Evolutionary conservation across 2,797 vertebrate genomes (phyloP).

Genomic region (Tiaroga cobitis): DNA sequence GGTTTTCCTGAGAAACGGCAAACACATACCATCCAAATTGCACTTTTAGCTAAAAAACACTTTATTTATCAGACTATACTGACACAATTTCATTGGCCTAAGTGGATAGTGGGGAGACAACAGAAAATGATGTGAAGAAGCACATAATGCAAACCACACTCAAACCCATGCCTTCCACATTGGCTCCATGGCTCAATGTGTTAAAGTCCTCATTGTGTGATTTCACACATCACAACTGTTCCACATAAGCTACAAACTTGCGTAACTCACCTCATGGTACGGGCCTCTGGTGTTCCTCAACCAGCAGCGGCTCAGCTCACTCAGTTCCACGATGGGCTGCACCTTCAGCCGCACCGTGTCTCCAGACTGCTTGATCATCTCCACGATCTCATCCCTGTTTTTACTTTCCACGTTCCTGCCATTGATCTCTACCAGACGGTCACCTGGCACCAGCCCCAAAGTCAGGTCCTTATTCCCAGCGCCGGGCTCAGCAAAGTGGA

Average conservation of each 20-base stretch:
- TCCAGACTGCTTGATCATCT: slow-evolving; percentile 97
- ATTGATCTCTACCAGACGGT: slow-evolving; percentile 95
- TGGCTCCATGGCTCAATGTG: neutral
- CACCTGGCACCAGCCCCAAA: slow-evolving; percentile 91
- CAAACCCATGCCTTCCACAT: neutral
- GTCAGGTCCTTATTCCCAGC: slow-evolving; percentile 89
- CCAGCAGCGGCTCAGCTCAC: slow-evolving; percentile 93
- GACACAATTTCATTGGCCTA: neutral
- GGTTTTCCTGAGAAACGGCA: neutral
- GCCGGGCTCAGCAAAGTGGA: slow-evolving; percentile 95
- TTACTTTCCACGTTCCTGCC: slow-evolving; percentile 91
- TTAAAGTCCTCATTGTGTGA: neutral
- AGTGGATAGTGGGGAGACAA: neutral
- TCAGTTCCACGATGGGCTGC: slow-evolving; percentile 94
- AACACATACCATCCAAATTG: neutral
- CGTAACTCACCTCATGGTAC: slow-evolving; percentile 83
- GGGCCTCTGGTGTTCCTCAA: slow-evolving; percentile 79
- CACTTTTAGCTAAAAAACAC: neutral
- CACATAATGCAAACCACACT: neutral
- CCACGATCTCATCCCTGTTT: slow-evolving; percentile 95
- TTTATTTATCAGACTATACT: neutral
- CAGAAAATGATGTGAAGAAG: neutral
- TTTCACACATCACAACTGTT: neutral
- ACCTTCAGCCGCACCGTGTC: slow-evolving; percentile 92
- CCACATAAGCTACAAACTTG: neutral